Evolutionary conservation across 1,140 invertebrate species (phyloP), one percentile per base, ranked within the genome.

Genomic region (Chrysomallon squamiferum): DNA sequence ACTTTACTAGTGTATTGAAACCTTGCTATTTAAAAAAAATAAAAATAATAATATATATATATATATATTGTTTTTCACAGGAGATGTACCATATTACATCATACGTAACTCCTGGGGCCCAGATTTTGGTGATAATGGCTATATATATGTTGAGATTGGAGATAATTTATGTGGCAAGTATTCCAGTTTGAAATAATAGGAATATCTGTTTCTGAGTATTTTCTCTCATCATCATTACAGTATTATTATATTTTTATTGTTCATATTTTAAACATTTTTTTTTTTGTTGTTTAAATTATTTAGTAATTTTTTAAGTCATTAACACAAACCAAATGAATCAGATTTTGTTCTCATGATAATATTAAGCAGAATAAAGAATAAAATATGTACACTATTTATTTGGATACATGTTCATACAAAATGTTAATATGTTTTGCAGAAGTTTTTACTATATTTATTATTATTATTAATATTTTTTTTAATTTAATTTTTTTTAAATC

Each of bases 61-160:
- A n/a, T n/a, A n/a, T 38, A 3, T 22, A 43, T 45, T 58, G 9
- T 67, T 70, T 56, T 49, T 69, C 72, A 15, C 49, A 87, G 86
- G 85, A 64, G 83, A 88, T 20, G 89, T 92, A 43, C 93, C 94
- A 1, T 90, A 91, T 84, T 96, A 94, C 75, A 94, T 95, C 50
- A 90, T 92, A 0, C 89, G 92, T 72, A 96, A 95, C 86, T 94
- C 93, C 0, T 96, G 94, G 93, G 93, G 93, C 0, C 72, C 85
- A 15, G 85, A 87, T 6, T 95, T 93, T 78, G 93, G 93, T 0
- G 86, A 91, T 71, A 84, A 88, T 50, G 94, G 94, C 0, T 95
- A 95, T 77, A 71, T 95, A 0, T 89, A 93, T 63, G 87, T 95
- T 38, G 92, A 90, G 9, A 88, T 93, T 52, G 92, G 92, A 3